Evolutionary conservation across 2,797 vertebrate genomes (phyloP), one percentile per base, ranked within the genome.

Genomic region (Notamacropus eugenii): DNA sequence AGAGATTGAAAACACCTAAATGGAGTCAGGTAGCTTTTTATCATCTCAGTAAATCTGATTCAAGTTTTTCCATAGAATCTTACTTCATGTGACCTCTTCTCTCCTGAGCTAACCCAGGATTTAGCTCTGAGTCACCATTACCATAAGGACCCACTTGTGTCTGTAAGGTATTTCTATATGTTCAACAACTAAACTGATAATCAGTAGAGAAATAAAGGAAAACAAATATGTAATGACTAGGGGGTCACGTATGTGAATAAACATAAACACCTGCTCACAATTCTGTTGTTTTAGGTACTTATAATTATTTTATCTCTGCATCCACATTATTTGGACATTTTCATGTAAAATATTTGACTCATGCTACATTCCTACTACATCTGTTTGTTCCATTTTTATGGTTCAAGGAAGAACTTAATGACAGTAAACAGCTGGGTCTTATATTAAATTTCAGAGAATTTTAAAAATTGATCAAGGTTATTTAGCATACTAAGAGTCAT

Each of bases 331-430:
- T 91, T 93, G 40, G 54, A 52, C 90, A 46, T 50, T 90, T 93
- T 93, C 29, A 46, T 55, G 74, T 91, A 57, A 19, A 91, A 50
- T 95, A 93, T 58, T 97, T 96, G 52, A 97, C 95, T 97, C 95
- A 56, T 54, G 94, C 96, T 54, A 91, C 55, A 57, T 97, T 94
- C 92, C n/a, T 94, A 57, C 57, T 92, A 90, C 92, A 55, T 94
- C 93, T 97, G 74, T 94, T 94, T 94, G 74, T 55, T 96, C 95
- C 93, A 82, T 91, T 96, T 96, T 96, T 92, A 96, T 95, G 94
- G 93, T 95, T 95, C 94, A 91, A 95, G 91, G 92, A 92, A 56
- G 50, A 92, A 58, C 93, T 92, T 92, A 93, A 92, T 91, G 67
- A 93, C 56, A 74, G 52, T 56, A 96, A 97, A 95, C 82, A 96